Conservation (phyloP, 2,113 vertebrate species). For the Canis aureus region DNA sequence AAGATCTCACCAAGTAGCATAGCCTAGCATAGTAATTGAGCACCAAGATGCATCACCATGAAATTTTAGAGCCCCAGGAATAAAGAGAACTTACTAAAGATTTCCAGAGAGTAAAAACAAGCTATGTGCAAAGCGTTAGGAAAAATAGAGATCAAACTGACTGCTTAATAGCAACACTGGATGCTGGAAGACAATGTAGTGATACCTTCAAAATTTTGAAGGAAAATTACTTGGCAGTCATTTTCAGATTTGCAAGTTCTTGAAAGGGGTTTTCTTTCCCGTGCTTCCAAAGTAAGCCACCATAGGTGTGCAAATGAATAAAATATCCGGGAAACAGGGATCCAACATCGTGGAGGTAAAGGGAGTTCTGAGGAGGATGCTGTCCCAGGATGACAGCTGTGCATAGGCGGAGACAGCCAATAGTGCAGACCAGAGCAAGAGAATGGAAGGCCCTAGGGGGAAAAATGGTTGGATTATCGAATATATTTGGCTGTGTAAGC, state of each 20-base stretch:
- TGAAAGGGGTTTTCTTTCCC: background rate
- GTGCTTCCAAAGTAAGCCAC: constrained; percentile 6
- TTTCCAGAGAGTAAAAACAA: background rate
- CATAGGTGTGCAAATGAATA: background rate
- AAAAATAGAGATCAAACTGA: background rate
- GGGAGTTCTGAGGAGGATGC: background rate
- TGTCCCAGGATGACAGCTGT: background rate
- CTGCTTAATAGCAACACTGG: background rate
- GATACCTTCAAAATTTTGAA: constrained; percentile 33
- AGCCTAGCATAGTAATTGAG: background rate
- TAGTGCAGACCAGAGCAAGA: background rate
- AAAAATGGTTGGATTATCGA: background rate
- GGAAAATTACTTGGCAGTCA: constrained; percentile 44
- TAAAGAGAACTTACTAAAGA: background rate
- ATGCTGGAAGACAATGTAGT: background rate
- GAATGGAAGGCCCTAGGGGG: background rate
- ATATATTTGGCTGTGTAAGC: background rate
- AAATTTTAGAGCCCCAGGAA: constrained; percentile 1
- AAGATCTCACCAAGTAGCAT: background rate
- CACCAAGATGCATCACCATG: background rate
- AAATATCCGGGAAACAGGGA: background rate
- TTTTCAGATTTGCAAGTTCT: constrained; percentile 21
- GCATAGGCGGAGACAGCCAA: background rate
- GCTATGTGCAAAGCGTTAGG: background rate
- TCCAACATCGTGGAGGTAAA: background rate